Evolutionary conservation across 2,113 vertebrate genomes (phyloP).

Genomic region (Casuarius casuarius): DNA sequence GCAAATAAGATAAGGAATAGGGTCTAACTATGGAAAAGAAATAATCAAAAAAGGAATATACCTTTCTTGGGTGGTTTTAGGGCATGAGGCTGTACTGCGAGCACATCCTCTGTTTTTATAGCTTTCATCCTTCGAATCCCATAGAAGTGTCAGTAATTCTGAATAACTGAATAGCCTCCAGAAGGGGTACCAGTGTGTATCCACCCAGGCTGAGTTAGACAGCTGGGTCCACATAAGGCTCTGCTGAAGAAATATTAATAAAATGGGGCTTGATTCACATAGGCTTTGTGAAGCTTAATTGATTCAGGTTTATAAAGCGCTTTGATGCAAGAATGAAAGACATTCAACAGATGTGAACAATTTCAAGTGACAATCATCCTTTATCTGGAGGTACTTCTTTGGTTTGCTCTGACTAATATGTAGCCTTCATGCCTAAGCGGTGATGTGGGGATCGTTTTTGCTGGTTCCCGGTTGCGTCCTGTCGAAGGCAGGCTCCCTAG

Average conservation of each 20-base stretch:
- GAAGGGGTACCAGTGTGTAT: not conserved
- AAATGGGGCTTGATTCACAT: rapidly evolving
- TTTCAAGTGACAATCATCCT: not conserved
- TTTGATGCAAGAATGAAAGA: not conserved
- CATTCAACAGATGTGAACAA: not conserved
- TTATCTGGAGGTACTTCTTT: not conserved
- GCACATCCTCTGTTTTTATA: rapidly evolving
- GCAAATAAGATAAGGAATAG: not conserved
- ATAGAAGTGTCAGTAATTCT: not conserved
- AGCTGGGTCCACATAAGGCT: not conserved
- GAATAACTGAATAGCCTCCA: not conserved
- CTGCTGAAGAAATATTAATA: not conserved
- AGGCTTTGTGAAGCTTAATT: not conserved
- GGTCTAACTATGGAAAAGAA: not conserved
- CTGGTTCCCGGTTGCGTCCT: not conserved
- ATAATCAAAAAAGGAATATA: rapidly evolving
- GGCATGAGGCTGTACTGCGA: not conserved
- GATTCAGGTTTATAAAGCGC: not conserved
- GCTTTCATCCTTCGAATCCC: not conserved
- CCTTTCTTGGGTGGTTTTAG: not conserved
- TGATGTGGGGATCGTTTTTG: not conserved
- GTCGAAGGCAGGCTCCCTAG: not conserved
- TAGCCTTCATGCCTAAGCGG: rapidly evolving
- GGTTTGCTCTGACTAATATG: not conserved
- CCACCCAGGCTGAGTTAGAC: not conserved